Conservation (phyloP, 1,140 invertebrate species). For the Listronotus oregonensis region DNA sequence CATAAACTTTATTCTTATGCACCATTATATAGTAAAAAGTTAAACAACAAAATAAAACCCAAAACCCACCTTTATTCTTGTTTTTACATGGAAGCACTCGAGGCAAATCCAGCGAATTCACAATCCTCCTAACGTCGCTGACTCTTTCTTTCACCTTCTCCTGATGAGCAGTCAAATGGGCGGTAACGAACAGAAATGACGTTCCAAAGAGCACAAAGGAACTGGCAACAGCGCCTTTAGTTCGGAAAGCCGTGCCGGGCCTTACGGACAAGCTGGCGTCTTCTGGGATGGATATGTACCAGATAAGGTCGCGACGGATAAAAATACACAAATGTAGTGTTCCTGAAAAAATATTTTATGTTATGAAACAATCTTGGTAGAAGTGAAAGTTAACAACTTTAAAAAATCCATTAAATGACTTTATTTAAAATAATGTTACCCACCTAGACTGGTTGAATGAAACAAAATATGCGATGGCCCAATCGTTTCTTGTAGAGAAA, state of each 20-base stretch:
- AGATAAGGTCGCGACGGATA: slow-evolving; percentile 86
- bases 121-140: slow-evolving; percentile 85
- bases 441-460: slow-evolving; percentile 75
- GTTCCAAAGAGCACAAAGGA: slow-evolving; percentile 91
- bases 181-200: slow-evolving; percentile 90
- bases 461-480: slow-evolving; percentile 88
- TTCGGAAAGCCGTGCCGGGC: slow-evolving; percentile 84
- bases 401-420: too few species aligned
- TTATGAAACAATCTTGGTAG: too few species aligned
- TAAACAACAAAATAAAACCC: too few species aligned
- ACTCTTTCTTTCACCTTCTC: slow-evolving; percentile 86
- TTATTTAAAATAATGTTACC: slow-evolving; percentile 28
- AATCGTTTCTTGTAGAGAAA: slow-evolving; percentile 86
- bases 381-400: too few species aligned
- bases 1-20: too few species aligned
- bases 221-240: slow-evolving; percentile 90
- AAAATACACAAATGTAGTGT: slow-evolving; percentile 87
- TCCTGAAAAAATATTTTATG: slow-evolving; percentile 59
- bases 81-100: slow-evolving; percentile 77
- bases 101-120: slow-evolving; percentile 82
- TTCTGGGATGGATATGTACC: slow-evolving; percentile 91
- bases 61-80: slow-evolving; percentile 70
- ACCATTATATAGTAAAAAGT: too few species aligned
- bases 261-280: slow-evolving; percentile 85
- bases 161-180: slow-evolving; percentile 88